These are phyloP conservation scores for Cossypha niveicapilla DNA, from an alignment of 2,797 vertebrate genomes.

Conservation along the genomic window DNA sequence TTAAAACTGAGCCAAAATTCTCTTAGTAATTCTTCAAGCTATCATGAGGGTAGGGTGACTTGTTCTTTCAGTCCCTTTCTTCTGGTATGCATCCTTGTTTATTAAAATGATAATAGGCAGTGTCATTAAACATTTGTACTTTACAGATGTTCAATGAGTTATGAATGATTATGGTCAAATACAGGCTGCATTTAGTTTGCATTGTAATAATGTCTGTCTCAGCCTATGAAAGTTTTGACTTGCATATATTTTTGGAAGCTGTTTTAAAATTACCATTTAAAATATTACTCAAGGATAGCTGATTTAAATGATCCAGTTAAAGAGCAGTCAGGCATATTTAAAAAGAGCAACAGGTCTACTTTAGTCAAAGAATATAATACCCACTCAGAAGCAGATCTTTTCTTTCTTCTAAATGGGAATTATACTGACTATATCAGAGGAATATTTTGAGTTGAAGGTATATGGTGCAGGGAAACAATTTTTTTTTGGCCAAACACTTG, in stretches of 20 bases:
- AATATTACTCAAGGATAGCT: constrained; percentile 61
- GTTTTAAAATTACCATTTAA: constrained; percentile 42
- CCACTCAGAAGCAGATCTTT: constrained; percentile 34
- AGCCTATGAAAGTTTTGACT: constrained; percentile 46
- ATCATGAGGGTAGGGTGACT: constrained; percentile 52
- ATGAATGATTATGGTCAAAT: constrained; percentile 55
- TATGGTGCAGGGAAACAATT: constrained; percentile 36
- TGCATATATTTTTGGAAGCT: constrained; percentile 39
- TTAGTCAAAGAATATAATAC: constrained; percentile 36
- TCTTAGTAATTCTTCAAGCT: constrained; percentile 73
- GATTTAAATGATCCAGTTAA: constrained; percentile 51
- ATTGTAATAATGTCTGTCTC: constrained; percentile 63
- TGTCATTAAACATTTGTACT: constrained; percentile 69
- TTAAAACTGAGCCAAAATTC: constrained; percentile 75
- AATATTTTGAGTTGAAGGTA: constrained; percentile 37
- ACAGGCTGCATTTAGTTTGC: constrained; percentile 62
- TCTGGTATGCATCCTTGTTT: constrained; percentile 73
- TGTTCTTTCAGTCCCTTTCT: constrained; percentile 58
- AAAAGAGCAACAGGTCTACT: constrained; percentile 45
- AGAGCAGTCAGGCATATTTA: constrained; percentile 53
- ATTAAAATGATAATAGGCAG: constrained; percentile 70
- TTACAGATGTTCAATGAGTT: constrained; percentile 68
- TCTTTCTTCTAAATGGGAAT: constrained; percentile 46
- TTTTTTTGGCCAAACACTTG: constrained; percentile 3
- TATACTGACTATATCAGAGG: background rate